These are phyloP conservation scores for Picathartes gymnocephalus DNA, from an alignment of 2,113 vertebrate genomes.

Conservation along the genomic window DNA sequence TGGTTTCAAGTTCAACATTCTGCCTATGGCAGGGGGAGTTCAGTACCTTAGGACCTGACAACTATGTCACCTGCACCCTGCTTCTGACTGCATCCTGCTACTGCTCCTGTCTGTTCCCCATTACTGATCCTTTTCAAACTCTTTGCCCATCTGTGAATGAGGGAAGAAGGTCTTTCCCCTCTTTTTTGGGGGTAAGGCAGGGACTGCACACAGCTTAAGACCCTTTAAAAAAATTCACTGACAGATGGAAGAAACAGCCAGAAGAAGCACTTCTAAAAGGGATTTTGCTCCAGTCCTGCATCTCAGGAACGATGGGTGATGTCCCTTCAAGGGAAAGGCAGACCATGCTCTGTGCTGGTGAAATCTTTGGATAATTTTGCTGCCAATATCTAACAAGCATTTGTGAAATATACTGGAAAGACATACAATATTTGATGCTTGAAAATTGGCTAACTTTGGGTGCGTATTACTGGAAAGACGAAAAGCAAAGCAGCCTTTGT, in stretches of 20 bases:
- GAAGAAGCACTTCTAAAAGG: not conserved
- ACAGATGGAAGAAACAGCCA: not conserved
- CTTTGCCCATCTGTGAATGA: not conserved
- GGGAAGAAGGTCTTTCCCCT: not conserved
- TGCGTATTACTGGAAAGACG: not conserved
- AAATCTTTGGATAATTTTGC: not conserved
- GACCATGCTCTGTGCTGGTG: not conserved
- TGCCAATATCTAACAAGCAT: not conserved
- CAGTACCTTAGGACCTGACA: not conserved
- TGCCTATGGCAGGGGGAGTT: not conserved
- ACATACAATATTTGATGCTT: not conserved
- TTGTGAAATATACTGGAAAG: not conserved
- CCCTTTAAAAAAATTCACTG: not conserved
- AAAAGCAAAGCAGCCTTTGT: not conserved
- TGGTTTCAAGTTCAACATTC: not conserved
- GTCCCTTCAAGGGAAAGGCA: not conserved
- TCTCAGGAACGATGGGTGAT: not conserved
- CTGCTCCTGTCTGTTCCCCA: not conserved
- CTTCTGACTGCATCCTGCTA: not conserved
- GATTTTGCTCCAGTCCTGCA: not conserved
- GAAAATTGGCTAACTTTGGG: not conserved
- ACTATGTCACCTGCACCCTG: not conserved
- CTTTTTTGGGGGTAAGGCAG: not conserved
- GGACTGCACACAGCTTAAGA: not conserved
- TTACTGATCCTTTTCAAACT: not conserved